Percentiles rank a stretch among this genome's conserved stretches.
Evolutionary conservation across 2,888 invertebrate genomes (phyloP).

Genomic region (Carterocephalus palaemon): DNA sequence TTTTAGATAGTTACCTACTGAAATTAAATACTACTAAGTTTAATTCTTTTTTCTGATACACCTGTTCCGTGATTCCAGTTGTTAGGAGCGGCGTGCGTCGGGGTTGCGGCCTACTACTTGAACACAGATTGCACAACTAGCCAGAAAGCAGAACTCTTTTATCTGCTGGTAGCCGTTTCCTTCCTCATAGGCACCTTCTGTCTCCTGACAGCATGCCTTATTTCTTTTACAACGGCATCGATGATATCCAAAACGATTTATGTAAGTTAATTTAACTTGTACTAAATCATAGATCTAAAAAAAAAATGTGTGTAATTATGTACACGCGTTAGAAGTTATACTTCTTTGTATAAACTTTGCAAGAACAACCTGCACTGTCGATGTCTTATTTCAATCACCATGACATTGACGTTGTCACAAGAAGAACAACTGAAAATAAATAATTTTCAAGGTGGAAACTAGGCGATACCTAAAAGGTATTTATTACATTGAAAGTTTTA

Average conservation of each 20-base stretch:
- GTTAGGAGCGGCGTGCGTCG: slow-evolving; percentile 86
- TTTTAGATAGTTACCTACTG: too few species aligned
- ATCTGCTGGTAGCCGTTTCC: slow-evolving; percentile 85
- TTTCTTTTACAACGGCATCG: slow-evolving; percentile 89
- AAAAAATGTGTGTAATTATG: too few species aligned
- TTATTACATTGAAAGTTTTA: too few species aligned
- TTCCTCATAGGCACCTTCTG: slow-evolving; percentile 90
- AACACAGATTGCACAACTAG: slow-evolving; percentile 47
- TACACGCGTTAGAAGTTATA: too few species aligned
- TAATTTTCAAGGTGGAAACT: too few species aligned
- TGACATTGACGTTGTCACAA: too few species aligned
- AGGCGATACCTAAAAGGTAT: too few species aligned
- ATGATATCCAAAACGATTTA: slow-evolving; percentile 89
- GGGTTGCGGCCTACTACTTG: slow-evolving; percentile 81
- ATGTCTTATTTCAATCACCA: too few species aligned
- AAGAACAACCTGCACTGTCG: too few species aligned
- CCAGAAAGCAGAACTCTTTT: slow-evolving; percentile 82
- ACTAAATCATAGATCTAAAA: neutral
- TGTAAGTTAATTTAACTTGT: slow-evolving; percentile 74
- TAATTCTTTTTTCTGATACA: neutral
- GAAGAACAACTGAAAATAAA: too few species aligned
- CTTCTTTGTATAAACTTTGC: too few species aligned
- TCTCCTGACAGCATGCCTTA: slow-evolving; percentile 84
- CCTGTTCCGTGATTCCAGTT: slow-evolving; percentile 71
- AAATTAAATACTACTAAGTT: too few species aligned